Evolutionary conservation across 2,797 vertebrate species (phyloP).

Genomic region (Clarias platycephalus): DNA sequence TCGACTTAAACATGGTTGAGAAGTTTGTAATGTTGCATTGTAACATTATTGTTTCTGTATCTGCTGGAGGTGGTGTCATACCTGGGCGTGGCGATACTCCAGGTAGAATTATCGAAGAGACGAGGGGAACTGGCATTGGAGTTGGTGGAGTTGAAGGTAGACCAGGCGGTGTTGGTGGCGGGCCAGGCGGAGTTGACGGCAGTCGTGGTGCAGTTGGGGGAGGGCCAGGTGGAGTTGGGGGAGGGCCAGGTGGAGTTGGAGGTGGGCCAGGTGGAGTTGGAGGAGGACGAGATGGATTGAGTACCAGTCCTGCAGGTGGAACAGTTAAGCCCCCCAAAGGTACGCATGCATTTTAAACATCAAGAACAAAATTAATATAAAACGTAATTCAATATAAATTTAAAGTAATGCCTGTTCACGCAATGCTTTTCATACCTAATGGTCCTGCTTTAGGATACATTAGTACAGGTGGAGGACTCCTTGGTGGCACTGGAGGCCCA

Average conservation of each 20-base stretch:
- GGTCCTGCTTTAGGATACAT: conserved; percentile 37
- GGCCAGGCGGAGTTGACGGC: not conserved
- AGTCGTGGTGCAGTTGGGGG: conserved; percentile 10
- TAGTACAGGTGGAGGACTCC: conserved; percentile 35
- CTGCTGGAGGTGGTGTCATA: conserved; percentile 48
- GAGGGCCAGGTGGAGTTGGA: not conserved
- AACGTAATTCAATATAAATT: not conserved
- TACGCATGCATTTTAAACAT: conserved; percentile 25
- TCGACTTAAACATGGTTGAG: not conserved
- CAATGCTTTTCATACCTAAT: not conserved
- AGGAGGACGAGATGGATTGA: conserved; percentile 10
- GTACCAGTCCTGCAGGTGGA: conserved; percentile 32
- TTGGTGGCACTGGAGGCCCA: conserved; percentile 43
- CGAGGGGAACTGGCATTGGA: not conserved
- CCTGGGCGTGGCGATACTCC: conserved; percentile 56
- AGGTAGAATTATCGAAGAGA: conserved; percentile 22
- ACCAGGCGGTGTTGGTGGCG: conserved; percentile 16
- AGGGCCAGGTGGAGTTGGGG: not conserved
- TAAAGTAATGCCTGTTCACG: not conserved
- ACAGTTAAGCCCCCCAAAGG: conserved; percentile 54
- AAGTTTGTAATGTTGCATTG: not conserved
- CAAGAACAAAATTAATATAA: not conserved
- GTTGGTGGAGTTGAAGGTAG: conserved; percentile 8
- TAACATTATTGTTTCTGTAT: conserved; percentile 7
- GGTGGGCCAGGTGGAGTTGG: not conserved